Evolutionary conservation across 2,888 invertebrate species (phyloP).

Genomic region (Chrysotoxum bicinctum): DNA sequence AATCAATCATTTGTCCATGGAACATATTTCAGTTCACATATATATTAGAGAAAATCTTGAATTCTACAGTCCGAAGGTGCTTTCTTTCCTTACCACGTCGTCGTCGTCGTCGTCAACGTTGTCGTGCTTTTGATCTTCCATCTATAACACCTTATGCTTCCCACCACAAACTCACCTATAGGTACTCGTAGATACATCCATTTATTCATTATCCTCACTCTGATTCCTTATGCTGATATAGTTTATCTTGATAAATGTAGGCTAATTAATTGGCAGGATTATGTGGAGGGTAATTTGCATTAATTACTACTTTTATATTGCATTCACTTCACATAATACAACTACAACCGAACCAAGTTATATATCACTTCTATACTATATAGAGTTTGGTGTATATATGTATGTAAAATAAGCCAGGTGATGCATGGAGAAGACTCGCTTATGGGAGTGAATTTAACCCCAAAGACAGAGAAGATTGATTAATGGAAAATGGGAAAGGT

Average conservation of each 20-base stretch:
- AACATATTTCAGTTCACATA: not conserved
- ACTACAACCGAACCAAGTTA: not conserved
- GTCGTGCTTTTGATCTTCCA: slow-evolving; percentile 10
- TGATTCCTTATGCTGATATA: slow-evolving; percentile 25
- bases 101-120: not conserved
- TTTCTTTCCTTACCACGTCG: not conserved
- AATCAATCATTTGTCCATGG: not conserved
- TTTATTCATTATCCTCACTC: slow-evolving; percentile 26
- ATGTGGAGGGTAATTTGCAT: slow-evolving; percentile 49
- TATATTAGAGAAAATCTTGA: not conserved
- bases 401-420: not conserved
- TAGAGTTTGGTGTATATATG: not conserved
- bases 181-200: not conserved
- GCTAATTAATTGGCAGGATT: slow-evolving; percentile 54
- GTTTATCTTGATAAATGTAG: slow-evolving; percentile 40
- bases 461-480: slow-evolving; percentile 24
- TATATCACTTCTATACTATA: not conserved
- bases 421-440: not conserved
- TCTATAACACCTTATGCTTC: slow-evolving; percentile 5
- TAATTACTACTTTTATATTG: slow-evolving; percentile 42
- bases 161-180: not conserved
- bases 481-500: slow-evolving; percentile 27
- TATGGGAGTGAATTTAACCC: slow-evolving; percentile 15
- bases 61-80: not conserved
- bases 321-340: slow-evolving; percentile 19